Percentiles rank a stretch among this genome's conserved stretches.
Evolutionary conservation across 2,797 vertebrate genomes (phyloP).

Genomic region (Peromyscus melanophrys): DNA sequence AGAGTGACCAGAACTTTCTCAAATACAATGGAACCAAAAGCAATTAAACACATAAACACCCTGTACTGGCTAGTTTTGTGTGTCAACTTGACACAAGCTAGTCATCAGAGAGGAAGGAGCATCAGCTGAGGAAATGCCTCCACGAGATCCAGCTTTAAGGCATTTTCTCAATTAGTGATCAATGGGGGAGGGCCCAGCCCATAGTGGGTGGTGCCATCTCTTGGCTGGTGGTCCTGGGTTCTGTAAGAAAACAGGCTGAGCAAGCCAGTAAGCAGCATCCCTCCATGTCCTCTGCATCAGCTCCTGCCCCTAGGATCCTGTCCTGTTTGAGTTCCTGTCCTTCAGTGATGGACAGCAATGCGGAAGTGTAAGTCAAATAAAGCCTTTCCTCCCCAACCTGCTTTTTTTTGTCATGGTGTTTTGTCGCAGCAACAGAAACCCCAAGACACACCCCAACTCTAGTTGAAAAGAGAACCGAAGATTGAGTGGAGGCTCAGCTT

Average conservation of each 20-base stretch:
- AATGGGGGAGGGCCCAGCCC: not conserved
- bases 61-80: too few species aligned
- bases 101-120: too few species aligned
- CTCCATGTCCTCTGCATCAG: not conserved
- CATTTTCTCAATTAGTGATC: too few species aligned
- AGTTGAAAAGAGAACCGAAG: not conserved
- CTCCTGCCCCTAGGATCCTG: not conserved
- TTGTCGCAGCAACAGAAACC: not conserved
- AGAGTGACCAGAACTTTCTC: not conserved
- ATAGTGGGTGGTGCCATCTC: not conserved
- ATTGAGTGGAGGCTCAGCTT: not conserved
- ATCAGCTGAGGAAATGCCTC: too few species aligned
- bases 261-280: not conserved
- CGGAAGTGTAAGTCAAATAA: not conserved
- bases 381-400: not conserved
- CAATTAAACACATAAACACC: not conserved
- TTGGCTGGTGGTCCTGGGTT: not conserved
- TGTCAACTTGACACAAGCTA: too few species aligned
- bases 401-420: not conserved
- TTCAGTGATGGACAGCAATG: not conserved
- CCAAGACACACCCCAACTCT: not conserved
- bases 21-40: constrained; percentile 1
- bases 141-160: too few species aligned
- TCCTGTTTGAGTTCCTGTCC: not conserved
- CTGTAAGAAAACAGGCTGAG: not conserved